Conservation (phyloP, 1,140 invertebrate species). For the Tyrophagus putrescentiae region DNA sequence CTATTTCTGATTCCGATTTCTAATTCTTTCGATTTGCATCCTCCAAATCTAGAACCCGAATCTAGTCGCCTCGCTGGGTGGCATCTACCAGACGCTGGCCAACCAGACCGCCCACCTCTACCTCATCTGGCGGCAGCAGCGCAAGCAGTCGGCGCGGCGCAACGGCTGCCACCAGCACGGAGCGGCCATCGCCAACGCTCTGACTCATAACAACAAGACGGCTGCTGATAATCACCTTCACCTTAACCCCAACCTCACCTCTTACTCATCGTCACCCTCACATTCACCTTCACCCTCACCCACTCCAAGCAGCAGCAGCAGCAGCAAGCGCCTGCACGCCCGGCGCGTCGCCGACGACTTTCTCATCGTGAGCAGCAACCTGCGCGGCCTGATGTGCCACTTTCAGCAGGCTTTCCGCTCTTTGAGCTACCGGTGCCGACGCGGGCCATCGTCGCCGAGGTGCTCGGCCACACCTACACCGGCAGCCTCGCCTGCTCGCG, state of each 20-base stretch:
- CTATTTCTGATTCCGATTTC: not conserved
- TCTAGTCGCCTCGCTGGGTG: not conserved
- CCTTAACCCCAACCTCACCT: too few species aligned
- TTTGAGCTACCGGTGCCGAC: not conserved
- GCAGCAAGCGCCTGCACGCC: not conserved
- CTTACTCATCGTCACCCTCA: too few species aligned
- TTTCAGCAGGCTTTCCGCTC: not conserved
- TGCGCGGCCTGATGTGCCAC: not conserved
- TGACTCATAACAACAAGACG: not conserved
- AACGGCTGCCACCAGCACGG: not conserved
- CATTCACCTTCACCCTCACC: not conserved
- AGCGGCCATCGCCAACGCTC: not conserved
- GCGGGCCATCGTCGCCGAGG: not conserved
- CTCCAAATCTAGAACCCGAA: not conserved
- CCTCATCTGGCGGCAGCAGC: constrained; percentile 1
- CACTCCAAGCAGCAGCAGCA: not conserved
- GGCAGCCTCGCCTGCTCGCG: not conserved
- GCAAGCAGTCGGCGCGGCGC: not conserved
- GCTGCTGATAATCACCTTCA: not conserved
- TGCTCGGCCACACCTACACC: not conserved
- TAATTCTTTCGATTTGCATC: too few species aligned
- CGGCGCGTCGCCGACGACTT: not conserved
- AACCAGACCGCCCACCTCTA: constrained; percentile 11
- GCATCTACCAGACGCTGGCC: constrained; percentile 9
- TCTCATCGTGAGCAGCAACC: not conserved